A percentile compares a stretch with the other conserved stretches of the same genome.
These are phyloP conservation scores for Calephelis nemesis DNA, from an alignment of 1,140 invertebrate genomes.

Conservation along the genomic window DNA sequence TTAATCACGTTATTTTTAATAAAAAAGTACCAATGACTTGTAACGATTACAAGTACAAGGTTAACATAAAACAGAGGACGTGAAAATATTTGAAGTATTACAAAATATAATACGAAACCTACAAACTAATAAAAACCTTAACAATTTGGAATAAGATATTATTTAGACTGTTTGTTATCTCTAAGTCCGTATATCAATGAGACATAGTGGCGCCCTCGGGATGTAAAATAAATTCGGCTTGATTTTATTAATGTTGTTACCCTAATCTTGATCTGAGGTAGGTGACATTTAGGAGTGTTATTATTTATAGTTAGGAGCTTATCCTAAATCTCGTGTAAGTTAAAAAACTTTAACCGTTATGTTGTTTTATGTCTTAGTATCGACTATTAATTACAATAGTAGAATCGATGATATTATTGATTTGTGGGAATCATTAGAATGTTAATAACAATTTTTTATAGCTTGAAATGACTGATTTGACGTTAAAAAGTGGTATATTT, in stretches of 20 bases:
- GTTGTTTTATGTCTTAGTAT: conserved; percentile 26
- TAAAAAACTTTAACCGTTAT: conserved; percentile 49
- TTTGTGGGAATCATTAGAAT: no score
- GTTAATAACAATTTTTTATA: no score
- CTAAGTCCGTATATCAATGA: conserved; percentile 50
- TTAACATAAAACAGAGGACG: conserved; percentile 38
- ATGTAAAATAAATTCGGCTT: conserved; percentile 62
- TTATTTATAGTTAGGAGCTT: conserved; percentile 67
- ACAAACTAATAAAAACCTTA: conserved; percentile 13
- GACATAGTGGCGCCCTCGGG: conserved; percentile 63
- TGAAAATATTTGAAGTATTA: conserved; percentile 38
- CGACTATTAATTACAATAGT: conserved; percentile 21
- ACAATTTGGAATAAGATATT: conserved; percentile 11
- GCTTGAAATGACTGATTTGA: no score
- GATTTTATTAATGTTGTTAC: conserved; percentile 73
- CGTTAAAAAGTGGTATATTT: no score
- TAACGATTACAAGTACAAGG: conserved; percentile 36
- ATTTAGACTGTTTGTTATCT: conserved; percentile 17
- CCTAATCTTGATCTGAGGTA: conserved; percentile 60
- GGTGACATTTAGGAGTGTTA: conserved; percentile 68
- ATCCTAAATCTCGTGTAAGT: conserved; percentile 60
- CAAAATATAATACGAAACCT: conserved; percentile 14
- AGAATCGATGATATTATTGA: background rate
- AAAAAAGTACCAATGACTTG: conserved; percentile 2
- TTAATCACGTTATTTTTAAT: background rate